These are phyloP conservation scores for Nemapogon koenigi DNA, from an alignment of 2,888 invertebrate species.

Conservation along the genomic window DNA sequence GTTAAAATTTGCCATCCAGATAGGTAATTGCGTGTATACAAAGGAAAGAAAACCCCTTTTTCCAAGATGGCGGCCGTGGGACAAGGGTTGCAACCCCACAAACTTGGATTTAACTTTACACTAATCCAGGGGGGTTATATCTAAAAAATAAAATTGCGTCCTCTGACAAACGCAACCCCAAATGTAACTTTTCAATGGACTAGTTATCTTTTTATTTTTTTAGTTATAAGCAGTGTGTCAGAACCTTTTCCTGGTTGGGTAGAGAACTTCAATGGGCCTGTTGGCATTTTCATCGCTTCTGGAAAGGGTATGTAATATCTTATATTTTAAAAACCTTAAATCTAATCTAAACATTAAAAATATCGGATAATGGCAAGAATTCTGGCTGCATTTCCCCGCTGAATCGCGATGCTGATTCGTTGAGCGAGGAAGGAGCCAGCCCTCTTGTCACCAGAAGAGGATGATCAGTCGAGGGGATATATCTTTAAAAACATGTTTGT, in stretches of 20 bases:
- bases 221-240: slow-evolving; percentile 68
- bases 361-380: not conserved
- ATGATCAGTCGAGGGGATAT: too few species aligned
- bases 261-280: slow-evolving; percentile 92
- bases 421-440: not conserved
- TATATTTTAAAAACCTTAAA: not conserved
- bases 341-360: not conserved
- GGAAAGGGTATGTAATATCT: slow-evolving; percentile 67
- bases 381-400: not conserved
- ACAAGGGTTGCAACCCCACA: too few species aligned
- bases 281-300: slow-evolving; percentile 72
- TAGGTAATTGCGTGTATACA: too few species aligned
- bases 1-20: too few species aligned
- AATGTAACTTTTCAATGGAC: too few species aligned
- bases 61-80: too few species aligned
- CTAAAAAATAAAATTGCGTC: slow-evolving; percentile 1
- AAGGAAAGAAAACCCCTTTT: too few species aligned
- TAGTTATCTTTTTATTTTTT: slow-evolving; percentile 16
- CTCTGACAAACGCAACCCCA: too few species aligned
- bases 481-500: too few species aligned
- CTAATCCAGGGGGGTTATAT: not conserved
- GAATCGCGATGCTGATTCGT: not conserved
- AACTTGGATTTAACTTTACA: not conserved
- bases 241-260: slow-evolving; percentile 85
- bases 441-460: not conserved